A percentile compares a stretch with the other conserved stretches of the same genome.
phyloP scores from a whole-genome alignment of 2,113 vertebrate species.

The Actenoides lindsayi region DNA sequence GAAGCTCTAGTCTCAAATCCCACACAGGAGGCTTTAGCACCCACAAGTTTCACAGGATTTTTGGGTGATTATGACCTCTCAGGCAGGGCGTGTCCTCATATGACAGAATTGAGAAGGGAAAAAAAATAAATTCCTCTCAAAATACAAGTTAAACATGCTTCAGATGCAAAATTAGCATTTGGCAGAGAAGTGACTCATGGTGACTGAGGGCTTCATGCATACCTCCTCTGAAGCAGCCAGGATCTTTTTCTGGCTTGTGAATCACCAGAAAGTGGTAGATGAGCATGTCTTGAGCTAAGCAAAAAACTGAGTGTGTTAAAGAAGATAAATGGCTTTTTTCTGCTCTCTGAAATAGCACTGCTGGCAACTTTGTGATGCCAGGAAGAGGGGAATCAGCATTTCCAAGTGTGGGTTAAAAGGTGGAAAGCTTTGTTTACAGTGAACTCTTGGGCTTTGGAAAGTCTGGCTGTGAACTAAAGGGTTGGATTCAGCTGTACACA shows the following conservation, averaged over 20 bases:
- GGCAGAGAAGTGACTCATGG: constrained; percentile 53
- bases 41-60: neutral
- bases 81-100: constrained; percentile 2
- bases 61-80: constrained; percentile 5
- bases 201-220: constrained; percentile 38
- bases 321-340: neutral
- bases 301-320: neutral
- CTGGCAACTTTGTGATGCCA: neutral
- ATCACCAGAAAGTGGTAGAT: constrained; percentile 51
- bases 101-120: neutral
- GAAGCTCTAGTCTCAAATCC: neutral
- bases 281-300: constrained; percentile 44
- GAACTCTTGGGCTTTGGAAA: neutral
- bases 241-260: constrained; percentile 58
- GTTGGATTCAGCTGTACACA: neutral
- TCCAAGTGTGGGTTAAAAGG: neutral
- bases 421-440: neutral
- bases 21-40: neutral
- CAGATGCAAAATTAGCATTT: constrained; percentile 53
- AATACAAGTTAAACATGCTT: constrained; percentile 30
- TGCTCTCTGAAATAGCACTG: neutral
- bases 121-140: neutral
- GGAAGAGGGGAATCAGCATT: neutral
- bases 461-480: neutral
- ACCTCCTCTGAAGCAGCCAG: constrained; percentile 27